These are phyloP conservation scores for Cheilosia variabilis DNA, from an alignment of 2,888 invertebrate species.

Conservation along the genomic window DNA sequence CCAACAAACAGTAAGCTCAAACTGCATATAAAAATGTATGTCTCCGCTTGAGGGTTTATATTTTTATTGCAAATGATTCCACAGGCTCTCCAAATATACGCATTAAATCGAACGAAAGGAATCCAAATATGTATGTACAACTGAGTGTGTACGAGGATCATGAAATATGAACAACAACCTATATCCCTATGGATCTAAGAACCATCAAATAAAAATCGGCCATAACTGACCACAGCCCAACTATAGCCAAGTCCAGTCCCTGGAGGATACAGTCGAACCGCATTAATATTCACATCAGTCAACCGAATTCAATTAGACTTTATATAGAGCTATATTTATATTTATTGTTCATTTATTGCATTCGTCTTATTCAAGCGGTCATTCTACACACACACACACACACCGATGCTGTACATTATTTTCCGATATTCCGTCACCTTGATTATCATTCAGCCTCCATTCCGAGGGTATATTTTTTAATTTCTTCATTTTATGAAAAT, in stretches of 20 bases:
- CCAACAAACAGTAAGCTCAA: no score
- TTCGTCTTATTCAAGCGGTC: conserved; percentile 27
- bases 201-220: conserved; percentile 16
- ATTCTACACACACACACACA: conserved; percentile 27
- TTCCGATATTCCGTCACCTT: background rate
- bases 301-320: conserved; percentile 64
- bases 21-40: no score
- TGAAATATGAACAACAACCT: no score
- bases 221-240: conserved; percentile 22
- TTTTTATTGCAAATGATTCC: no score
- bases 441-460: conserved; percentile 5
- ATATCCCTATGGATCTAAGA: background rate
- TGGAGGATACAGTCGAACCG: conserved; percentile 1
- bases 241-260: conserved; percentile 31
- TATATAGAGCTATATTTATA: conserved; percentile 11
- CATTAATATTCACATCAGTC: conserved; percentile 58
- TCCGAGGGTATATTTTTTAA: background rate
- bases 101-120: no score
- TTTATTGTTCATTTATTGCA: conserved; percentile 11
- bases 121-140: no score
- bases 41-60: no score
- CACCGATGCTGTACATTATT: background rate
- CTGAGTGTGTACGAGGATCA: no score
- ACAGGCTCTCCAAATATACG: no score
- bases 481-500: conserved; percentile 60